These are phyloP conservation scores for Mesoclemmys tuberculata DNA, from an alignment of 2,113 vertebrate genomes.

Conservation along the genomic window DNA sequence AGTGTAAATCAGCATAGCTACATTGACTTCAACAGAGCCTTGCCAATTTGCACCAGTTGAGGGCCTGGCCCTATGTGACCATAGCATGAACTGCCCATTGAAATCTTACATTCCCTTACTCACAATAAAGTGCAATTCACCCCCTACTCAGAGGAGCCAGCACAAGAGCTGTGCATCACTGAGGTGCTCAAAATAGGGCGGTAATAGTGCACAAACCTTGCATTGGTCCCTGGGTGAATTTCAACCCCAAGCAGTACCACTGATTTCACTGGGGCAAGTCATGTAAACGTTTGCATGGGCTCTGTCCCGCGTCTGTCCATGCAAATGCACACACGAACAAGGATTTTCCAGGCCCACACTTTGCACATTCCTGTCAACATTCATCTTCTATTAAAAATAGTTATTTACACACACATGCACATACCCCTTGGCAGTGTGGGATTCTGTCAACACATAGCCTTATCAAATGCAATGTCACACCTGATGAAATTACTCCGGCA, in stretches of 20 bases:
- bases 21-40: background rate
- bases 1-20: background rate
- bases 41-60: background rate
- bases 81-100: background rate
- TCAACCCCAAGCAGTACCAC: too few relatives aligned
- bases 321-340: background rate
- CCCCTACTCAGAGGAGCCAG: background rate
- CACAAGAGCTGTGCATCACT: background rate
- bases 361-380: background rate
- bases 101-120: background rate
- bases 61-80: rapidly evolving
- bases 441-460: background rate
- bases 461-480: background rate
- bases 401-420: background rate
- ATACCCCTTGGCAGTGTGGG: rapidly evolving
- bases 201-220: rapidly evolving
- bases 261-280: background rate
- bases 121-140: background rate
- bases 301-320: background rate
- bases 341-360: background rate
- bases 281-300: background rate
- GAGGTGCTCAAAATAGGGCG: rapidly evolving
- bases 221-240: rapidly evolving
- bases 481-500: background rate
- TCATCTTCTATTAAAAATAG: background rate